phyloP scores from a whole-genome alignment of 2,113 vertebrate species.

The Corapipo altera region DNA sequence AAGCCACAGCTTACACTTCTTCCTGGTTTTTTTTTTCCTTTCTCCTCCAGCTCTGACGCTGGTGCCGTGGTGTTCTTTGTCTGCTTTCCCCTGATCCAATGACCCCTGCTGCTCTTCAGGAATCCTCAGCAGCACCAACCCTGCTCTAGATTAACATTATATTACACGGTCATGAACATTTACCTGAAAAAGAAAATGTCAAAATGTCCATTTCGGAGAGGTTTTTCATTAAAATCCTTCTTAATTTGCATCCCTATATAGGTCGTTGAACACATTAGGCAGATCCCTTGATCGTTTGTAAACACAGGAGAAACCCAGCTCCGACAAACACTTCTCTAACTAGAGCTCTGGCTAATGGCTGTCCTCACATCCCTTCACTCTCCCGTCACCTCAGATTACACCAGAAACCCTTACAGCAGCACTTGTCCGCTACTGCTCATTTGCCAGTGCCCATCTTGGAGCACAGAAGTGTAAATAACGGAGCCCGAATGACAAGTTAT shows the following conservation, averaged over 20 bases:
- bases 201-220: background rate
- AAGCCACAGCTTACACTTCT: background rate
- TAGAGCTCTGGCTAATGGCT: background rate
- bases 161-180: background rate
- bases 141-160: background rate
- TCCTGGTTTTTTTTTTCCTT: accelerated
- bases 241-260: background rate
- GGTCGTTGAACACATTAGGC: background rate
- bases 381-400: background rate
- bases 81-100: accelerated
- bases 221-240: background rate
- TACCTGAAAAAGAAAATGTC: background rate
- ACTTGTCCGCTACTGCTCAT: background rate
- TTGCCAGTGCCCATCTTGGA: background rate
- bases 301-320: background rate
- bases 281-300: background rate
- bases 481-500: background rate
- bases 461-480: background rate
- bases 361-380: background rate
- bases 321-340: background rate
- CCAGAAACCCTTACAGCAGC: background rate
- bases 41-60: background rate
- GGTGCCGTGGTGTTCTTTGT: accelerated
- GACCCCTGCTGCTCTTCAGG: background rate
- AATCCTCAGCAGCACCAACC: background rate